These are phyloP conservation scores for Nomada lathburiana DNA, from an alignment of 2,888 invertebrate species.

Conservation along the genomic window DNA sequence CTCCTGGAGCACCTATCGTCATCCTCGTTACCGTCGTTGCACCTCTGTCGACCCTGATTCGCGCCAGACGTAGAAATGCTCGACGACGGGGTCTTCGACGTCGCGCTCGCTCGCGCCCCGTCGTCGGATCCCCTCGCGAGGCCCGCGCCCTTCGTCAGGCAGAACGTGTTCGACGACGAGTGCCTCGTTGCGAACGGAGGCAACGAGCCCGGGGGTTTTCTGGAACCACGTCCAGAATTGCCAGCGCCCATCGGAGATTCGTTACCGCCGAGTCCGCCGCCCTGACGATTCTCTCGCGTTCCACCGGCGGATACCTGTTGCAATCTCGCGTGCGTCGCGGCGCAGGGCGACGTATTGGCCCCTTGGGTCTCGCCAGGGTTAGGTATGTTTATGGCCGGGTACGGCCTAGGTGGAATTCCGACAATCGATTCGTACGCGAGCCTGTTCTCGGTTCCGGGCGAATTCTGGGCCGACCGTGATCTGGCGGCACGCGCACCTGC, in stretches of 20 bases:
- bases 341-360: constrained; percentile 21
- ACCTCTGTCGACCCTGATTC: not conserved
- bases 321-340: constrained; percentile 34
- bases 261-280: not conserved
- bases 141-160: not conserved
- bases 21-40: constrained; percentile 1
- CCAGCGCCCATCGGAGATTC: not conserved
- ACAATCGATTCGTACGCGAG: constrained; percentile 23
- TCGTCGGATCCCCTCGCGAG: no score
- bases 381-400: not conserved
- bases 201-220: constrained; percentile 19
- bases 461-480: not conserved
- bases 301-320: not conserved
- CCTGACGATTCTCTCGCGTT: not conserved
- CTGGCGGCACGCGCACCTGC: not conserved
- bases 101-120: not conserved
- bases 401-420: not conserved
- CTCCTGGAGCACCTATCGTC: not conserved
- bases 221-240: constrained; percentile 18
- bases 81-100: not conserved
- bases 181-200: constrained; percentile 14
- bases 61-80: constrained; percentile 16
- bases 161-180: constrained; percentile 33
- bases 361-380: not conserved
- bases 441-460: not conserved